Conservation (phyloP, 2,888 invertebrate species). For the Papilio elwesi region DNA sequence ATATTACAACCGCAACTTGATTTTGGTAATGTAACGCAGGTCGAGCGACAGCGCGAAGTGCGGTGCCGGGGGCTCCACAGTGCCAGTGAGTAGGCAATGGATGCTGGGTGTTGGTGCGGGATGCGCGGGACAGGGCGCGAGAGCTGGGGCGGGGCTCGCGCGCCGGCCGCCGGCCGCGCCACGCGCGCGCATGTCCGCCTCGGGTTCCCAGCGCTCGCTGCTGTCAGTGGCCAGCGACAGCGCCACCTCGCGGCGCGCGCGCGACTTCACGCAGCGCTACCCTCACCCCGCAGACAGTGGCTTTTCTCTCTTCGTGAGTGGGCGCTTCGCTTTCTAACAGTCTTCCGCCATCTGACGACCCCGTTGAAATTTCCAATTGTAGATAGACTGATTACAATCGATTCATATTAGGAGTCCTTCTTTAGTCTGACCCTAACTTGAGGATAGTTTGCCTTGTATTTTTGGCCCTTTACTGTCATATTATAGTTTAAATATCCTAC, state of each 20-base stretch:
- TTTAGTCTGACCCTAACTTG: too few species aligned
- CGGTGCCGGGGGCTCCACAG: slow-evolving; percentile 82
- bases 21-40: slow-evolving; percentile 60
- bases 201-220: slow-evolving; percentile 79
- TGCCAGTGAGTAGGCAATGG: slow-evolving; percentile 84
- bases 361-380: slow-evolving; percentile 32
- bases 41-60: slow-evolving; percentile 88
- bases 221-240: slow-evolving; percentile 82
- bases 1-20: too few species aligned
- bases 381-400: background rate
- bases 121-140: slow-evolving; percentile 49
- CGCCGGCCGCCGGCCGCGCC: slow-evolving; percentile 65
- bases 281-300: slow-evolving; percentile 73
- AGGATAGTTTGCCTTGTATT: too few species aligned
- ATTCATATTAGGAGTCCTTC: background rate
- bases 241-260: slow-evolving; percentile 75
- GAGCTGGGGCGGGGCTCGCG: slow-evolving; percentile 55
- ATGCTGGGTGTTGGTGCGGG: slow-evolving; percentile 53
- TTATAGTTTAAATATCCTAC: too few species aligned
- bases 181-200: slow-evolving; percentile 58
- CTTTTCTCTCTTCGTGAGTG: slow-evolving; percentile 83
- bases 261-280: slow-evolving; percentile 73
- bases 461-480: too few species aligned
- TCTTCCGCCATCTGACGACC: slow-evolving; percentile 58
- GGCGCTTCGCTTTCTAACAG: slow-evolving; percentile 82